These are phyloP conservation scores for Xiphorhynchus erythropygius DNA, from an alignment of 2,797 vertebrate genomes.

Conservation along the genomic window DNA sequence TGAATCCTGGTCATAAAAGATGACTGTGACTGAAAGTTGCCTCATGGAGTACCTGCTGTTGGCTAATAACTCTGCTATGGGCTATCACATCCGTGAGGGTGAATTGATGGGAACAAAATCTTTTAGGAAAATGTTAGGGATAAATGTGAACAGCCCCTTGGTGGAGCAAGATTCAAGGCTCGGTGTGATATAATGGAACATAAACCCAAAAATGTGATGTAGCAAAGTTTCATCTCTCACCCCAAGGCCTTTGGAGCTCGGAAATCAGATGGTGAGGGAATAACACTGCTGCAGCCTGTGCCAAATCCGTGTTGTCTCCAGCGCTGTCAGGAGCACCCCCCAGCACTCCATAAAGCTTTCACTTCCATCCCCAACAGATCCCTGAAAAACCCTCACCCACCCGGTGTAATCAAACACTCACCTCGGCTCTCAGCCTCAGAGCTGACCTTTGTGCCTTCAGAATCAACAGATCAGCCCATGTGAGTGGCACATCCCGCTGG, in stretches of 20 bases:
- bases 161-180: neutral
- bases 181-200: neutral
- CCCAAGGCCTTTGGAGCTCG: neutral
- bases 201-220: neutral
- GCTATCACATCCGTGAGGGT: neutral
- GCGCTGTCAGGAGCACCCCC: neutral
- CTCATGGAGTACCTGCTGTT: neutral
- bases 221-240: neutral
- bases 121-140: neutral
- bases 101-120: neutral
- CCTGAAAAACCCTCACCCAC: neutral
- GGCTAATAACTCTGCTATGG: neutral
- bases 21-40: neutral
- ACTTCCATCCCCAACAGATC: neutral
- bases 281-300: neutral
- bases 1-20: neutral
- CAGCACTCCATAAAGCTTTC: slow-evolving; percentile 17
- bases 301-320: neutral
- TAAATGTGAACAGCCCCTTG: neutral
- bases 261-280: neutral
- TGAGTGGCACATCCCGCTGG: neutral
- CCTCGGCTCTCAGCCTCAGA: neutral
- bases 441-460: neutral
- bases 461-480: neutral
- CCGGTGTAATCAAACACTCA: neutral